Conservation (phyloP, 2,113 vertebrate genomes). For the Dolichallabes microphthalmus region DNA sequence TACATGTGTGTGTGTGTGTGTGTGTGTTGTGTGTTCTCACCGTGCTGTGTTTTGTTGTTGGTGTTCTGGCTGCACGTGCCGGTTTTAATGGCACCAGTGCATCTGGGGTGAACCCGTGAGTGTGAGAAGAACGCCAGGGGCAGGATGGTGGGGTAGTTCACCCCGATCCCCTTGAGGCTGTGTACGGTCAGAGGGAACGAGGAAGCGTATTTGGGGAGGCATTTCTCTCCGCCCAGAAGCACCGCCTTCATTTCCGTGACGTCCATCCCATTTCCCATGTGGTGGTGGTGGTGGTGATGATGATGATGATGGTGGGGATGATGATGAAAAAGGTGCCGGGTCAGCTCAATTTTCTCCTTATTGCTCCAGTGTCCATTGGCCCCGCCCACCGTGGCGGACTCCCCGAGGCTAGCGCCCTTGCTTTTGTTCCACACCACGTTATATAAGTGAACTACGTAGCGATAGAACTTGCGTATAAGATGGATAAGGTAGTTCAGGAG, state of each 20-base stretch:
- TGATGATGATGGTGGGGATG: slow-evolving; percentile 78
- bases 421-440: neutral
- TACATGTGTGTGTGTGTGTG: neutral
- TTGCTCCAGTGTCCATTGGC: slow-evolving; percentile 50
- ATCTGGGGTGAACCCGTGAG: slow-evolving; percentile 39
- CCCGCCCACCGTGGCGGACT: slow-evolving; percentile 41
- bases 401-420: slow-evolving; percentile 70
- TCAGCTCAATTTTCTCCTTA: slow-evolving; percentile 67
- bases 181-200: slow-evolving; percentile 50
- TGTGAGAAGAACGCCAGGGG: slow-evolving; percentile 73
- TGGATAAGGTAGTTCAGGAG: slow-evolving; percentile 90
- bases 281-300: slow-evolving; percentile 72
- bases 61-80: slow-evolving; percentile 63
- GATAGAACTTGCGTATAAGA: slow-evolving; percentile 83
- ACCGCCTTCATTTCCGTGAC: slow-evolving; percentile 66
- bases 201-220: slow-evolving; percentile 21
- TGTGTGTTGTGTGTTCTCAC: slow-evolving; percentile 20
- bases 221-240: slow-evolving; percentile 26
- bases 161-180: slow-evolving; percentile 63
- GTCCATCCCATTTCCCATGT: slow-evolving; percentile 73
- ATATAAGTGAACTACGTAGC: slow-evolving; percentile 72
- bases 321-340: slow-evolving; percentile 81
- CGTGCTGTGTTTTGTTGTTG: slow-evolving; percentile 79
- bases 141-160: slow-evolving; percentile 93
- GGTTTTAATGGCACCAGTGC: slow-evolving; percentile 63